A percentile compares a stretch with the other conserved stretches of the same genome.
Evolutionary conservation across 2,797 vertebrate genomes (phyloP).

Genomic region (Hyperoplus immaculatus): DNA sequence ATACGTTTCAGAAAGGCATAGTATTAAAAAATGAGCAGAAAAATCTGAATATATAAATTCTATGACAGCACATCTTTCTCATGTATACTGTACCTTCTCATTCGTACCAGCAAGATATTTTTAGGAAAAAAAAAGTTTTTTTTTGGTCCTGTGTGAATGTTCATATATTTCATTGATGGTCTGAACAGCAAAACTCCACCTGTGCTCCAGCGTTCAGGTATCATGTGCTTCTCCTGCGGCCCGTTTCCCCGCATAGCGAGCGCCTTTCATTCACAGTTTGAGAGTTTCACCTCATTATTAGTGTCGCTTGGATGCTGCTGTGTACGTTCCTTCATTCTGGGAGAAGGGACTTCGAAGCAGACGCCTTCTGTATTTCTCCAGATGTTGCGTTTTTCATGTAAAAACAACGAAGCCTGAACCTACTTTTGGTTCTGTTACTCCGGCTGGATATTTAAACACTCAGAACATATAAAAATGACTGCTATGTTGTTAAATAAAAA

Average conservation of each 20-base stretch:
- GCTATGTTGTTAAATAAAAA: constrained; percentile 80
- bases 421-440: constrained; percentile 58
- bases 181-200: constrained; percentile 44
- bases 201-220: constrained; percentile 52
- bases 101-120: constrained; percentile 72
- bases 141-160: constrained; percentile 80
- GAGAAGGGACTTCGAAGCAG: constrained; percentile 39
- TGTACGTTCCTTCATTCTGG: constrained; percentile 59
- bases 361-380: constrained; percentile 32
- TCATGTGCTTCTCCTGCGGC: constrained; percentile 60
- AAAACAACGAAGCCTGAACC: constrained; percentile 47
- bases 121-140: constrained; percentile 58
- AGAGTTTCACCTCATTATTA: constrained; percentile 62
- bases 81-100: constrained; percentile 67
- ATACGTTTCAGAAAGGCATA: constrained; percentile 73
- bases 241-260: constrained; percentile 41
- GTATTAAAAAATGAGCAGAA: constrained; percentile 62
- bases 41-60: constrained; percentile 68
- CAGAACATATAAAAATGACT: constrained; percentile 62
- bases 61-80: constrained; percentile 73
- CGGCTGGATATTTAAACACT: constrained; percentile 60
- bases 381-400: constrained; percentile 30
- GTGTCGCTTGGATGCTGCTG: constrained; percentile 54
- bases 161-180: constrained; percentile 44
- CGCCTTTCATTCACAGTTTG: constrained; percentile 81